phyloP scores from a whole-genome alignment of 2,113 vertebrate species.

The Dromas ardeola region DNA sequence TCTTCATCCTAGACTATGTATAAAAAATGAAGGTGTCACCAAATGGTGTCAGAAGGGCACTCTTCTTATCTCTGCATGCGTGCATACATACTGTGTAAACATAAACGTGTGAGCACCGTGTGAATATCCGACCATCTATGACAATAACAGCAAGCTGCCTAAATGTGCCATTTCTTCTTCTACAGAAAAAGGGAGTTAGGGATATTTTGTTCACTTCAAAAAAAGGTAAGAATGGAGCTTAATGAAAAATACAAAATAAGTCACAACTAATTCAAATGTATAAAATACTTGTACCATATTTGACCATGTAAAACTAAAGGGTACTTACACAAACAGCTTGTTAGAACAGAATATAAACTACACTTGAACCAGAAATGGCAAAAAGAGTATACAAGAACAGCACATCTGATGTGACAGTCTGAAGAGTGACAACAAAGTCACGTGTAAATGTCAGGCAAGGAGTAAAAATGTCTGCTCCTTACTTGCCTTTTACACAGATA shows the following conservation, averaged over 20 bases:
- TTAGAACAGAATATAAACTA: not conserved
- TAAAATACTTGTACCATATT: not conserved
- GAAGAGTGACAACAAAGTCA: slow-evolving; percentile 12
- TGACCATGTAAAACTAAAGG: not conserved
- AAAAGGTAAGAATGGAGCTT: not conserved
- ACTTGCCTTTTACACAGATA: slow-evolving; percentile 7
- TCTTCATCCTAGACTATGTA: not conserved
- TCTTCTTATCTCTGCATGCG: not conserved
- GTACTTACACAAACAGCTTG: not conserved
- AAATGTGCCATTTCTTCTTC: not conserved
- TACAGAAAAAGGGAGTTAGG: not conserved
- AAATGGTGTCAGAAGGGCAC: not conserved
- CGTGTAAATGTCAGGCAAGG: slow-evolving; percentile 3
- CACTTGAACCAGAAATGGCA: not conserved
- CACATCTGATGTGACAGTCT: not conserved
- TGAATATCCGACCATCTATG: not conserved
- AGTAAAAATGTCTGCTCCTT: not conserved
- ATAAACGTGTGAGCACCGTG: fast-evolving
- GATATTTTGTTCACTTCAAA: not conserved
- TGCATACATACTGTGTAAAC: not conserved
- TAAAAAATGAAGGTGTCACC: not conserved
- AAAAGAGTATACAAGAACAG: not conserved
- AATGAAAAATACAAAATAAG: not conserved
- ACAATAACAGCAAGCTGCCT: not conserved
- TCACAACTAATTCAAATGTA: not conserved